Evolutionary conservation across 2,888 invertebrate species (phyloP).

Genomic region (Epistrophe eligans): DNA sequence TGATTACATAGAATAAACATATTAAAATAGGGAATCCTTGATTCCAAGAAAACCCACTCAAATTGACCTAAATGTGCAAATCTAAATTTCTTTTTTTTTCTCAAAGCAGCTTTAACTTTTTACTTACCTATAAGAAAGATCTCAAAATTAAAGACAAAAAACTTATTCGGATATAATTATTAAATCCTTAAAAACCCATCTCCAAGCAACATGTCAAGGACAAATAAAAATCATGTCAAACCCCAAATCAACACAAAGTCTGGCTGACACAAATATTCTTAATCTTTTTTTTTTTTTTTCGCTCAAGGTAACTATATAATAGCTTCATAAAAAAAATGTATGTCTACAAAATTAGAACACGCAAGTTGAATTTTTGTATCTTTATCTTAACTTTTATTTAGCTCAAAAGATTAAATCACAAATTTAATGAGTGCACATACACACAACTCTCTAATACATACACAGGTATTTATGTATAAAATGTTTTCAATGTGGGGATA

Average conservation of each 20-base stretch:
- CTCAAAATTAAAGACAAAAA: not conserved
- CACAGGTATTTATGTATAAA: not conserved
- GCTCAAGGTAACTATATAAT: slow-evolving; percentile 39
- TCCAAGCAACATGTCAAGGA: slow-evolving; percentile 39
- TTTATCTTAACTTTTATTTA: slow-evolving; percentile 34
- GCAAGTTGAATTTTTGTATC: slow-evolving; percentile 25
- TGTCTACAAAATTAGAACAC: slow-evolving; percentile 59
- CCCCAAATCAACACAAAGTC: slow-evolving; percentile 26
- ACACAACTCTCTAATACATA: not conserved
- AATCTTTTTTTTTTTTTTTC: not conserved
- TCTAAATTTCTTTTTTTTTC: not conserved
- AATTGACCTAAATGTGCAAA: too few species aligned
- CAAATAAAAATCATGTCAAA: slow-evolving; percentile 7
- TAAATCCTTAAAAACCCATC: not conserved
- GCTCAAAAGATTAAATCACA: slow-evolving; percentile 23
- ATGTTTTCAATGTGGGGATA: not conserved
- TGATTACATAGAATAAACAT: too few species aligned
- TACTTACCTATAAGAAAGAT: not conserved
- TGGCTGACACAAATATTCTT: slow-evolving; percentile 53
- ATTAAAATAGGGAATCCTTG: too few species aligned
- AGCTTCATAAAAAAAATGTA: slow-evolving; percentile 3
- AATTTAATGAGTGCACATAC: not conserved
- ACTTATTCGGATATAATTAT: not conserved
- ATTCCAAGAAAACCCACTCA: too few species aligned
- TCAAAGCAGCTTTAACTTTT: not conserved